phyloP scores from a whole-genome alignment of 2,888 invertebrate genomes.

The Muschampia plurimacula region DNA sequence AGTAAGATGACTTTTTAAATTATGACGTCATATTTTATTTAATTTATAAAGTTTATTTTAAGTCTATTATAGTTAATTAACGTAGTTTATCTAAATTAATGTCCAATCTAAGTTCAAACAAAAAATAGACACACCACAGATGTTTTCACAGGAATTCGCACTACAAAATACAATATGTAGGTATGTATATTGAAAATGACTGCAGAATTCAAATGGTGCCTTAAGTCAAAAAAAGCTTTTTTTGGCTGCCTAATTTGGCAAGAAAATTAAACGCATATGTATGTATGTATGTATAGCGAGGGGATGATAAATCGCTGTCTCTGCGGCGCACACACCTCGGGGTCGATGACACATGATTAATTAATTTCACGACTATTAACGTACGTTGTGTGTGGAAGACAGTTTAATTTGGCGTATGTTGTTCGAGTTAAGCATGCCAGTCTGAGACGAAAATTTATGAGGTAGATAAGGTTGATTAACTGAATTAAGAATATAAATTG shows the following conservation, averaged over 20 bases:
- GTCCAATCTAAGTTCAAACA: too few relatives aligned
- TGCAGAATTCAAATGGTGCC: not conserved
- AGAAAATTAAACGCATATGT: conserved; percentile 19
- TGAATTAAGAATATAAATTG: conserved; percentile 27
- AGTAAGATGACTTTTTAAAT: too few relatives aligned
- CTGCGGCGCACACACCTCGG: conserved; percentile 22
- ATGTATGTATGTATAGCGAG: conserved; percentile 13
- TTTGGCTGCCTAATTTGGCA: conserved; percentile 5
- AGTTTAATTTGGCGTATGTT: conserved; percentile 39
- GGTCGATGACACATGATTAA: conserved; percentile 39
- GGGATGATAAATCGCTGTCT: conserved; percentile 36
- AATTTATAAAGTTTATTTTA: too few relatives aligned
- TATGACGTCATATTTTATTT: too few relatives aligned
- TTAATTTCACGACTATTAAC: conserved; percentile 41
- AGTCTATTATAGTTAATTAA: too few relatives aligned
- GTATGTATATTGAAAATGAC: too few relatives aligned
- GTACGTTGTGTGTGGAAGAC: conserved; percentile 38
- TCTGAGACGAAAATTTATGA: conserved; percentile 36
- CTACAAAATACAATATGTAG: too few relatives aligned
- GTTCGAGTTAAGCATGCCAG: conserved; percentile 36
- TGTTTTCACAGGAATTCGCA: not conserved
- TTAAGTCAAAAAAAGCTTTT: conserved; percentile 3
- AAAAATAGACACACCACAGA: not conserved
- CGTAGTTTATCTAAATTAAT: too few relatives aligned
- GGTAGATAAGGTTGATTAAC: conserved; percentile 37